Conservation (phyloP, 2,888 invertebrate species). For the Steromphala cineraria region DNA sequence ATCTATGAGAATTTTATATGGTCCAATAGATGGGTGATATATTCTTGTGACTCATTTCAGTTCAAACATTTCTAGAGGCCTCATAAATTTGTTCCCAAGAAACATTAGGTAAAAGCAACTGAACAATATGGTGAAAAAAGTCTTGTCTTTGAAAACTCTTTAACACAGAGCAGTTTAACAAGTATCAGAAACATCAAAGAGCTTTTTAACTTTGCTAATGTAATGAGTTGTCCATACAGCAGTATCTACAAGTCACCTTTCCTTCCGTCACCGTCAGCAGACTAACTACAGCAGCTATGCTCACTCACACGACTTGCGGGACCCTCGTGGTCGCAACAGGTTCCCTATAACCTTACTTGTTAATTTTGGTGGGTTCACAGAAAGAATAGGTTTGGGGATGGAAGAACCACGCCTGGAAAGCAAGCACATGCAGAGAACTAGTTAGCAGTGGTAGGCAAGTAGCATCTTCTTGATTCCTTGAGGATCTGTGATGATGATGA, state of each 20-base stretch:
- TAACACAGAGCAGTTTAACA: neutral
- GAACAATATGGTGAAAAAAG: no score
- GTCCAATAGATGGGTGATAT: no score
- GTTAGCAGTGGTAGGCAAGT: neutral
- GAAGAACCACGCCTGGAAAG: constrained; percentile 43
- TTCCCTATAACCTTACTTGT: constrained; percentile 60
- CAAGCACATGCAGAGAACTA: constrained; percentile 14
- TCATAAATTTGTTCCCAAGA: no score
- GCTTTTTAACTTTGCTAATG: neutral
- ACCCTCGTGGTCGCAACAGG: constrained; percentile 38
- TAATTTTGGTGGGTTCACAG: constrained; percentile 59
- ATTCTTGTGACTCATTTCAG: no score
- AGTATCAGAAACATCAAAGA: neutral
- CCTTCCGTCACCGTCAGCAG: neutral
- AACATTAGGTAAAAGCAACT: no score
- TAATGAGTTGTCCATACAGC: neutral
- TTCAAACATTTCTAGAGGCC: no score
- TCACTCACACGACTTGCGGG: neutral
- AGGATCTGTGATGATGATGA: no score
- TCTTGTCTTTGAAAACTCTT: no score
- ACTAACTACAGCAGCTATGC: neutral
- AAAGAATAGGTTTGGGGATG: constrained; percentile 54
- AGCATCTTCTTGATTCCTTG: no score
- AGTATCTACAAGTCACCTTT: neutral
- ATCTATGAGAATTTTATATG: no score